Percentiles rank a stretch among this genome's conserved stretches.
Evolutionary conservation across 2,888 invertebrate species (phyloP).

Genomic region (Leptinotarsa juncta): DNA sequence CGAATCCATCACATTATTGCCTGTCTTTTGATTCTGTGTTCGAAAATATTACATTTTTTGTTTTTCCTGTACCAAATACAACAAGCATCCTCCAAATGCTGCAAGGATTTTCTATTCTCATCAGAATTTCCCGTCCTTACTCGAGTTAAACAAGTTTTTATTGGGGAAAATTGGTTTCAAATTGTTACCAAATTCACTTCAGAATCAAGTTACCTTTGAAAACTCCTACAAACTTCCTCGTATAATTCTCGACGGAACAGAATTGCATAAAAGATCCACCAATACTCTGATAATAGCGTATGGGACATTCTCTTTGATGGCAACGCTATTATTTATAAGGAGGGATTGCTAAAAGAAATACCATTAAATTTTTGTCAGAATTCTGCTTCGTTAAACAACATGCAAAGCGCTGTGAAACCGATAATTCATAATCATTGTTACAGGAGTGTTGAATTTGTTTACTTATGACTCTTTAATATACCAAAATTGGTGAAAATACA

Average conservation of each 20-base stretch:
- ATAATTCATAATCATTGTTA: neutral
- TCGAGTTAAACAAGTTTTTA: neutral
- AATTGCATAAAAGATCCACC: slow-evolving; percentile 7
- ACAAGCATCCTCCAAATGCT: neutral
- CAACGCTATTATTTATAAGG: neutral
- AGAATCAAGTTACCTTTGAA: slow-evolving; percentile 2
- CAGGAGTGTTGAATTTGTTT: too few relatives aligned
- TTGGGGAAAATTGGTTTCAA: slow-evolving; percentile 6
- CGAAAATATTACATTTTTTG: too few relatives aligned
- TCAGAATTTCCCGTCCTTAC: neutral
- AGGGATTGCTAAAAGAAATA: neutral
- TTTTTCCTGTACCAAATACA: neutral
- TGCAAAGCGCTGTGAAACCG: neutral
- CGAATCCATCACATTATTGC: too few relatives aligned
- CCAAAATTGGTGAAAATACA: neutral
- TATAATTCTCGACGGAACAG: neutral
- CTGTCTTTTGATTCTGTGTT: too few relatives aligned
- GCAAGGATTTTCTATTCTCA: neutral
- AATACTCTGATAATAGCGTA: neutral
- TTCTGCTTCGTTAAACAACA: neutral
- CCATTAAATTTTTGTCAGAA: neutral
- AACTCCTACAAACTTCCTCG: neutral
- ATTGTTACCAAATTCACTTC: slow-evolving; percentile 6
- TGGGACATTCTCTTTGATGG: neutral
- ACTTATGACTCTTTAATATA: too few relatives aligned